Evolutionary conservation across 2,888 invertebrate species (phyloP).

Genomic region (Drosophila atroscutellata): DNA sequence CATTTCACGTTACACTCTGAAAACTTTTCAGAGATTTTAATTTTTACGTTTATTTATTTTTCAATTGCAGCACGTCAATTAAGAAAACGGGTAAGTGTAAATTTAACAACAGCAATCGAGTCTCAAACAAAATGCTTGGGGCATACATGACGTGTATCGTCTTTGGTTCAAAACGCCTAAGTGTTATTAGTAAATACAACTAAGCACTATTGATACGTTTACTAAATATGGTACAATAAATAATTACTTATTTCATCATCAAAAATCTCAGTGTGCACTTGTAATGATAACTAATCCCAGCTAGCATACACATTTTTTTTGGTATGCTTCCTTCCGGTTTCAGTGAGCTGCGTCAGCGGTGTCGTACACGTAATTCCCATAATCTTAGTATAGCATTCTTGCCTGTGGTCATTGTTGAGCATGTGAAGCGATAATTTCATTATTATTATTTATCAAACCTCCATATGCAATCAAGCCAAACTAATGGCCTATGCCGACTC

Average conservation of each 20-base stretch:
- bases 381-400: slow-evolving; percentile 40
- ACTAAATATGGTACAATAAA: not conserved
- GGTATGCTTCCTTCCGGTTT: slow-evolving; percentile 41
- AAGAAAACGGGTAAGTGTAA: slow-evolving; percentile 52
- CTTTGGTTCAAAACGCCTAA: not conserved
- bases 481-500: slow-evolving; percentile 57
- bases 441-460: slow-evolving; percentile 47
- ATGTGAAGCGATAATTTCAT: slow-evolving; percentile 45
- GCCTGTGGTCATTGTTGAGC: slow-evolving; percentile 16
- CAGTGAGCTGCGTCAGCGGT: slow-evolving; percentile 21
- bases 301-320: not conserved
- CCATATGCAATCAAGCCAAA: slow-evolving; percentile 63
- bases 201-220: not conserved
- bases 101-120: slow-evolving; percentile 47
- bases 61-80: slow-evolving; percentile 67
- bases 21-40: slow-evolving; percentile 59
- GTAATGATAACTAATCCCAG: not conserved
- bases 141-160: not conserved
- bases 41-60: slow-evolving; percentile 39
- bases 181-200: not conserved
- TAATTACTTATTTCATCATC: not conserved
- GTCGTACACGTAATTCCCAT: slow-evolving; percentile 43
- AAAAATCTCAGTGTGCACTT: not conserved
- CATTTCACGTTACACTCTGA: slow-evolving; percentile 72
- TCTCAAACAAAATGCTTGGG: not conserved